phyloP scores from a whole-genome alignment of 2,797 vertebrate genomes.

The Uromys caudimaculatus region DNA sequence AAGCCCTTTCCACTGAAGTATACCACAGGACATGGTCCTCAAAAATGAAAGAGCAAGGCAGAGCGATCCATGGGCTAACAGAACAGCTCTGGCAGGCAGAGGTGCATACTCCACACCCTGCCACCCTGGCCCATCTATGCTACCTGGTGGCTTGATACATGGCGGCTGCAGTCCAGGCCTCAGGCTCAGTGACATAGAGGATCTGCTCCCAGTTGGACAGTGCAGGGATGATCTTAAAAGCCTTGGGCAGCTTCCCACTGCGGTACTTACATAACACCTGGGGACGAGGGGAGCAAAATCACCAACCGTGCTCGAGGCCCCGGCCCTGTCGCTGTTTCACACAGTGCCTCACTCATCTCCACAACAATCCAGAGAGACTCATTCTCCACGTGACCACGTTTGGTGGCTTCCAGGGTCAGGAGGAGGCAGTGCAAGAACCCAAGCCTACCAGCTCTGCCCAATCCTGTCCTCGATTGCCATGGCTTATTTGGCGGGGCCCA shows the following conservation, averaged over 20 bases:
- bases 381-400: not conserved
- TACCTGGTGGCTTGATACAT: conserved; percentile 99
- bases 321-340: rapidly evolving
- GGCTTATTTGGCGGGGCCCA: not conserved
- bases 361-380: not conserved
- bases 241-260: conserved; percentile 98
- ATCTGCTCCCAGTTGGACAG: conserved; percentile 99
- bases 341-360: not conserved
- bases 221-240: conserved; percentile 98
- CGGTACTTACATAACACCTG: conserved; percentile 97
- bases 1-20: not conserved
- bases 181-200: conserved; percentile 96
- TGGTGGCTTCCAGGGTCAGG: not conserved
- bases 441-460: not conserved
- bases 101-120: not conserved
- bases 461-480: not conserved
- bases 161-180: conserved; percentile 96
- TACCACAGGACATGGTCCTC: not conserved
- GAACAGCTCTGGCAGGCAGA: not conserved
- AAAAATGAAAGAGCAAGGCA: not conserved
- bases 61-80: not conserved
- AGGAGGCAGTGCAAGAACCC: not conserved
- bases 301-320: too few species aligned
- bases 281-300: not conserved
- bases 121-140: rapidly evolving